Base-by-base conservation (phyloP, 2,888 invertebrate genomes). In the Spialia ferax region DNA sequence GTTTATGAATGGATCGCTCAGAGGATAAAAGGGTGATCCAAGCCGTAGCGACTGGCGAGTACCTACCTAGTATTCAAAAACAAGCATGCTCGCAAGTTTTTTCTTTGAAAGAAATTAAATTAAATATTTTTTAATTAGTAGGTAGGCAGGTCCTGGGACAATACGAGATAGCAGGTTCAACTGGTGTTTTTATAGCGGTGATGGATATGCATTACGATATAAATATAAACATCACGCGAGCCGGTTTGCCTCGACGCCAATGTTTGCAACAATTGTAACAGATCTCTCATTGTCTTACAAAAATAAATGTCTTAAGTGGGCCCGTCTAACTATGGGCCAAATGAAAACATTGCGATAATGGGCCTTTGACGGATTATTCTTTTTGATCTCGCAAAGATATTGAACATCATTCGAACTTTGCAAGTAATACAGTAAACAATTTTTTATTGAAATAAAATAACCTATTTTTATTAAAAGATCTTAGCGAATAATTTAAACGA, bases 241-340 rank as follows among this genome's bases (percentile, higher is more conserved):
- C 85, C 80, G 77, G 88, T 88, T 88, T 78, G 79, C 84, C 86
- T 88, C 86, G 85, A 74, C 69, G 79, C 42, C 65, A 32, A 35
- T n/a, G 75, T 76, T 79, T 79, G 81, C 78, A 84, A 84, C 78
- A 70, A 77, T 79, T 79, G 81, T 79, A 84, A 84, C 78, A 70
- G 77, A 86, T 85, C 80, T 75, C 74, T 75, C 79, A 82, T 83
- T 81, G 81, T 80, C 78, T 78, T 85, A 82, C 80, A 79, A 83
- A 81, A 80, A 79, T 80, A 81, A 79, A 78, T 80, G 77, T 72
- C 71, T 69, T 66, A 73, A 77, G 78, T 74, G 73, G 48, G 18
- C 45, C 48, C 56, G 60, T 29, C 60, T 60, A 66, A 60, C 50
- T 35, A 57, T 57, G 60, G 64, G 32, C 63, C 68, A 65, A 71